phyloP scores from a whole-genome alignment of 2,888 invertebrate genomes.

The Branchipolynoe longqiensis region DNA sequence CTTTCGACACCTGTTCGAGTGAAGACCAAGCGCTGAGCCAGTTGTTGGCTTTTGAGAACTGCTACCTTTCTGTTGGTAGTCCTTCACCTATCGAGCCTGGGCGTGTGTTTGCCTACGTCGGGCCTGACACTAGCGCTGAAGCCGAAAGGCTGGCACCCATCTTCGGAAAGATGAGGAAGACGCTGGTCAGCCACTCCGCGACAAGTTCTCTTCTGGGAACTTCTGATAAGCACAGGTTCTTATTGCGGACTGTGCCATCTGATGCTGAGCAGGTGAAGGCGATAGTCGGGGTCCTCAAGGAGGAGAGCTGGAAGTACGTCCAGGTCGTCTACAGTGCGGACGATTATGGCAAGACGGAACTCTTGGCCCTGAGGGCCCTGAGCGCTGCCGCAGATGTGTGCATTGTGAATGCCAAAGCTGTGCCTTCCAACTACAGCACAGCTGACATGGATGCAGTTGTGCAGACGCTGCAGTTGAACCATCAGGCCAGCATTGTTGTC shows the following conservation, averaged over 20 bases:
- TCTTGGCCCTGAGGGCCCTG: slow-evolving; percentile 68
- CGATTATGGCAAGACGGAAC: slow-evolving; percentile 70
- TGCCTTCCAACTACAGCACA: slow-evolving; percentile 41
- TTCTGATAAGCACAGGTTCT: slow-evolving; percentile 70
- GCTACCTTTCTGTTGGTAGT: slow-evolving; percentile 68
- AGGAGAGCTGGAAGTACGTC: slow-evolving; percentile 80
- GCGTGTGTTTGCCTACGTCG: slow-evolving; percentile 74
- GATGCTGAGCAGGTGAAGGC: slow-evolving; percentile 72
- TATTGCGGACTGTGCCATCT: slow-evolving; percentile 75
- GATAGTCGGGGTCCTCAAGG: slow-evolving; percentile 77
- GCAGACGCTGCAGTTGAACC: slow-evolving; percentile 64
- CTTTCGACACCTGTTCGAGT: slow-evolving; percentile 74
- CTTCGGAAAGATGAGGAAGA: slow-evolving; percentile 83
- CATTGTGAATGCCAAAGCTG: slow-evolving; percentile 66
- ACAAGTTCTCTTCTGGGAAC: slow-evolving; percentile 70
- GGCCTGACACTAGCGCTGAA: slow-evolving; percentile 72
- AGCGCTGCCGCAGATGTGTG: slow-evolving; percentile 74
- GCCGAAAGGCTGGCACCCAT: slow-evolving; percentile 79
- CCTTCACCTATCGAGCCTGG: slow-evolving; percentile 69
- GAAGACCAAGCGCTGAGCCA: slow-evolving; percentile 71
- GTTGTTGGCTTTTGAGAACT: slow-evolving; percentile 74
- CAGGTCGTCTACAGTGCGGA: slow-evolving; percentile 77
- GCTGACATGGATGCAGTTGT: slow-evolving; percentile 66
- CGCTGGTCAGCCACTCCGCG: slow-evolving; percentile 81
- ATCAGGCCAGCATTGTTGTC: slow-evolving; percentile 71